Conservation (phyloP, 2,113 vertebrate species). For the Isurus oxyrinchus region DNA sequence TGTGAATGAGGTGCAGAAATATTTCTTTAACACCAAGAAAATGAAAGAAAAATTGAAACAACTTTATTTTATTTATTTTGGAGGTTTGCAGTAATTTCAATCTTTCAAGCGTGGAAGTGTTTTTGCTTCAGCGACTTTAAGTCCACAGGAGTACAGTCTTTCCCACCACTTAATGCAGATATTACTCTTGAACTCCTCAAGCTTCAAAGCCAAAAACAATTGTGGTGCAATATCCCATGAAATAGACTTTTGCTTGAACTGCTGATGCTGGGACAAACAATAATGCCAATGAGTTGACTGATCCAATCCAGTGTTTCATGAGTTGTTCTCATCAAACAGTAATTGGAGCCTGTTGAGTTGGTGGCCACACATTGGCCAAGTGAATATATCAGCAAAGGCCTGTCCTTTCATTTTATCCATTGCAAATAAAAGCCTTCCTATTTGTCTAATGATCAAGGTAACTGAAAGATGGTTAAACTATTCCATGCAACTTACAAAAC, state of each 20-base stretch:
- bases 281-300: constrained; percentile 40
- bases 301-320: constrained; percentile 19
- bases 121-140: not conserved
- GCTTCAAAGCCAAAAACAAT: constrained; percentile 15
- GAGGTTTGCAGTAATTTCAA: not conserved
- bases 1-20: not conserved
- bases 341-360: not conserved
- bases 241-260: constrained; percentile 34
- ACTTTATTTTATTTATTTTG: constrained; percentile 14
- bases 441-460: not conserved
- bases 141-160: not conserved
- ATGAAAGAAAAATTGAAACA: not conserved
- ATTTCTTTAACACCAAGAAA: not conserved
- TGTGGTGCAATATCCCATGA: constrained; percentile 37
- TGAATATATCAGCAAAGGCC: not conserved
- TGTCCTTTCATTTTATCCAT: not conserved
- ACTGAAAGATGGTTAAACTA: not conserved
- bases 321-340: not conserved
- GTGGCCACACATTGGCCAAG: not conserved
- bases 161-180: constrained; percentile 14
- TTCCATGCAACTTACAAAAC: not conserved
- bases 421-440: not conserved
- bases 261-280: constrained; percentile 9
- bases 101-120: not conserved
- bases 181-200: not conserved